Base-by-base conservation (phyloP, 2,797 vertebrate species). In the Pristis pectinata region DNA sequence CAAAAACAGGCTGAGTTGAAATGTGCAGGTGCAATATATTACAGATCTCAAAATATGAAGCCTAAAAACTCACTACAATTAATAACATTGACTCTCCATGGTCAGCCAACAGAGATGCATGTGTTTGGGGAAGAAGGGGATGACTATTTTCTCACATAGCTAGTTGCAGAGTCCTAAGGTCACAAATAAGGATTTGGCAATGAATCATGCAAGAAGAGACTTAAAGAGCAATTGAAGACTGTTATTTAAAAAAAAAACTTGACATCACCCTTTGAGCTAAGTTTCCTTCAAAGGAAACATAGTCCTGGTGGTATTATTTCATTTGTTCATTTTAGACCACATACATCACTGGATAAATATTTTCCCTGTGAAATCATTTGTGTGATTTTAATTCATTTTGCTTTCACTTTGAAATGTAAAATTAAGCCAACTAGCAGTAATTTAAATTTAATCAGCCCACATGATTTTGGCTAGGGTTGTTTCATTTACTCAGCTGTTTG, bases 361-460 rank as follows among this genome's bases (percentile, higher is more conserved):
- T 94, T 93, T 74, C 30, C 49, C 44, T 94, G 92, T 53, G 30
- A 74, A 44, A 24, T 94, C 92, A 94, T n/a, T 53, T 44, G 44
- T 64, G 44, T 93, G 27, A 93, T 72, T 72, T 72, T 70, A 44
- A 30, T 72, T 61, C 30, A 49, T 44, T 34, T 72, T 74, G 24
- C 70, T 53, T 76, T 94, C 44, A n/a, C 92, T 94, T 94, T 74
- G 92, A 94, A 53, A 94, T 94, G 70, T 56, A 53, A 94, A 94
- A 74, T 49, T 53, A 53, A 76, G 24, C 92, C 92, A 76, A 94
- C 11, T 19, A n/a, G n/a, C 30, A 74, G 94, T 74, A 49, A 74
- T 15, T 74, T 76, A 74, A n/a, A 49, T 94, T 53, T 24, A 76
- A 37, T 93, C 44, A 93, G 30, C 17, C 41, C 92, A 76, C 92